phyloP scores from a whole-genome alignment of 2,797 vertebrate species.

The Rousettus madagascariensis region DNA sequence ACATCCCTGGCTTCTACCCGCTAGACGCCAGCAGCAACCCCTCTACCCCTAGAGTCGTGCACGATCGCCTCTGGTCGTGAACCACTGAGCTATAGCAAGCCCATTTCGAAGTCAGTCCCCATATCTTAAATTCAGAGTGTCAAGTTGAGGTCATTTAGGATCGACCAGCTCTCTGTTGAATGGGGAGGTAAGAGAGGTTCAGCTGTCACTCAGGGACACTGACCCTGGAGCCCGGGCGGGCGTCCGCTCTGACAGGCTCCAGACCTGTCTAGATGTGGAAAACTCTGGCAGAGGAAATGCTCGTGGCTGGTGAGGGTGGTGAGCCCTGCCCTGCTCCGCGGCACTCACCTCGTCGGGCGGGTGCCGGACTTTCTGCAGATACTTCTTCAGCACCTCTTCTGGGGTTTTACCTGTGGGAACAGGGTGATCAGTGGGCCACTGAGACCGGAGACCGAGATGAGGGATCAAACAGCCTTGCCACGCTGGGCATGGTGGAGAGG shows the following conservation, averaged over 20 bases:
- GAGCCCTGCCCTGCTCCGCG: fast-evolving
- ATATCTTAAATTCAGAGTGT: background rate
- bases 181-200: background rate
- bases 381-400: slow-evolving; percentile 96
- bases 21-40: background rate
- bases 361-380: slow-evolving; percentile 96
- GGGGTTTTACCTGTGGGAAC: slow-evolving; percentile 91
- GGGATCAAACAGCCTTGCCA: background rate
- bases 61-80: background rate
- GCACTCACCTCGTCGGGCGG: slow-evolving; percentile 92
- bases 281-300: background rate
- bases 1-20: background rate
- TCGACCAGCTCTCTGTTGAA: background rate
- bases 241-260: background rate
- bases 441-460: background rate
- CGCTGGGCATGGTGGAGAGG: background rate
- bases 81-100: background rate
- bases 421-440: background rate
- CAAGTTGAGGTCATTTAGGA: background rate
- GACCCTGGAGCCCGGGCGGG: background rate
- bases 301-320: fast-evolving
- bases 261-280: background rate
- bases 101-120: background rate
- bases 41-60: fast-evolving
- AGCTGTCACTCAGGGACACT: background rate